Evolutionary conservation across 1,140 invertebrate species (phyloP).

Genomic region (Drosophila subpulchrella): DNA sequence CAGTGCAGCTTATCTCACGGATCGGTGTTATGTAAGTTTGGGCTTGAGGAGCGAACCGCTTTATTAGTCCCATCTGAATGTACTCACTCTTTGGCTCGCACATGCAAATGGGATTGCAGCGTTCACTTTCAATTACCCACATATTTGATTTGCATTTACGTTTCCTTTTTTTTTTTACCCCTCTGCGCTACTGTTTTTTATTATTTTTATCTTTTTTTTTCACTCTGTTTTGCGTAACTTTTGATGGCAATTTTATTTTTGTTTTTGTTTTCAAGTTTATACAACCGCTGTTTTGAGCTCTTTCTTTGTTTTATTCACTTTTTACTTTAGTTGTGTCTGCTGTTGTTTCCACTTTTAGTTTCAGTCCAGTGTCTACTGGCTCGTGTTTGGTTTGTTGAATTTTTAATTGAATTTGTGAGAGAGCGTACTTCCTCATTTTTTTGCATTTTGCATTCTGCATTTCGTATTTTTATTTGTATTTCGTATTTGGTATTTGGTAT

Average conservation of each 20-base stretch:
- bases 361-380: conserved; percentile 34
- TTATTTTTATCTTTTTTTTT: conserved; percentile 11
- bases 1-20: not conserved
- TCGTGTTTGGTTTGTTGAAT: conserved; percentile 64
- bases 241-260: conserved; percentile 23
- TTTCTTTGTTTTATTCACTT: conserved; percentile 16
- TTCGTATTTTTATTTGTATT: not conserved
- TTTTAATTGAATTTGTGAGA: conserved; percentile 75
- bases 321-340: conserved; percentile 30
- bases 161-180: not conserved
- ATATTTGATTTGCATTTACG: conserved; percentile 56
- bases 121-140: conserved; percentile 57
- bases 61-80: conserved; percentile 45
- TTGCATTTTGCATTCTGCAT: conserved; percentile 9
- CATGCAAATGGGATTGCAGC: conserved; percentile 18
- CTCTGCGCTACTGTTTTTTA: conserved; percentile 4
- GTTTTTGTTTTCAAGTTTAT: conserved; percentile 46
- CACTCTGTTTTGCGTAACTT: conserved; percentile 48
- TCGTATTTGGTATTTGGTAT: not conserved
- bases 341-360: conserved; percentile 58
- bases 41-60: conserved; percentile 16
- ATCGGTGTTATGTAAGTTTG: conserved; percentile 2
- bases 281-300: conserved; percentile 32
- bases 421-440: conserved; percentile 42
- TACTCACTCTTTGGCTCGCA: conserved; percentile 12